A percentile compares a stretch with the other conserved stretches of the same genome.
Conservation (phyloP, 2,797 vertebrate genomes). For the Microctenopoma steveboyesi region DNA sequence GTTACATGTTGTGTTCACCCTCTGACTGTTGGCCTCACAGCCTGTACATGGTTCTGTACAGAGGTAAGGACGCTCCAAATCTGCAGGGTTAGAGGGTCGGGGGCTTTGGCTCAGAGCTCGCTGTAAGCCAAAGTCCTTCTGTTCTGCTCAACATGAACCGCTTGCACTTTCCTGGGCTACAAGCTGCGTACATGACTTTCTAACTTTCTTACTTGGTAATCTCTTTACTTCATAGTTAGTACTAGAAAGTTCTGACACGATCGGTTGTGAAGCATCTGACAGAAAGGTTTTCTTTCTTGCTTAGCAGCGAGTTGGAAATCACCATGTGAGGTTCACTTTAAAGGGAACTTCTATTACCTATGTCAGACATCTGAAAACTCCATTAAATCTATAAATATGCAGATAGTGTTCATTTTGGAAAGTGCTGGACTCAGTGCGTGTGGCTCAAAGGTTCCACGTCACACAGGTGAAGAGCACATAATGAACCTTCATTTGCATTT, state of each 20-base stretch:
- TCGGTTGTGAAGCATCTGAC: too few species aligned
- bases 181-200: background rate
- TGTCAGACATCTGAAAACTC: background rate
- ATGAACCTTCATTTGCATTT: background rate
- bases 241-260: too few species aligned
- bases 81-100: conserved; percentile 47
- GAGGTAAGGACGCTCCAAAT: conserved; percentile 8
- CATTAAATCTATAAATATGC: background rate
- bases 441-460: background rate
- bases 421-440: background rate
- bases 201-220: background rate
- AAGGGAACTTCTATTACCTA: background rate
- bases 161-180: background rate
- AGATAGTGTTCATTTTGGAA: background rate
- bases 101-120: conserved; percentile 73
- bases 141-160: background rate
- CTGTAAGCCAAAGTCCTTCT: conserved; percentile 34
- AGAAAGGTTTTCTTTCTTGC: background rate
- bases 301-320: background rate
- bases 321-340: background rate
- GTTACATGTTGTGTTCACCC: conserved; percentile 34
- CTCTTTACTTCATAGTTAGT: background rate
- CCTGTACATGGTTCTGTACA: conserved; percentile 19
- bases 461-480: background rate
- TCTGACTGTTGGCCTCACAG: conserved; percentile 58